Base-by-base conservation (phyloP, 1,140 invertebrate genomes). In the Pomacea maculata region DNA sequence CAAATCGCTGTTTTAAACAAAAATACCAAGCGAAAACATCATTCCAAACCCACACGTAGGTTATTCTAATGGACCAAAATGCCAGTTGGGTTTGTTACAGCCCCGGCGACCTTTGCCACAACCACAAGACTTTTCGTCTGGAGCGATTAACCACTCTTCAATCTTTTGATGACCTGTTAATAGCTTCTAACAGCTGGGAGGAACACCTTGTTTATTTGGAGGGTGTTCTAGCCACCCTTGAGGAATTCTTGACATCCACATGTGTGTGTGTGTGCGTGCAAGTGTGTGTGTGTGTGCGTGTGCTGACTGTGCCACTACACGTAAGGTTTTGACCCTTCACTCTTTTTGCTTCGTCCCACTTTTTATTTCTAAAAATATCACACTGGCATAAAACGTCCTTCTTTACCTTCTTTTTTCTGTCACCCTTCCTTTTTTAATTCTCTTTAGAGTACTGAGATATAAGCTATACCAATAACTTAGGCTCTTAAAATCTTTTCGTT, bases 61-160 rank as follows among this genome's bases (percentile, higher is more conserved):
- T 61, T 80, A 11, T 83, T 78, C 55, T 19, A 82, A 61, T 87
- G 85, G 72, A 67, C n/a, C 8, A 25, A 25, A 7, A 83, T 83
- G 82, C 86, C 85, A 34, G 86, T 86, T 80, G 86, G 86, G 1
- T 25, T 87, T 21, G 80, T 81, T 5, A 83, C 79, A 25, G 52
- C 81, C 6, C 75, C 73, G 21, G 85, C 85, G 9, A 76, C 80
- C 0, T 84, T 85, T 55, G 57, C 17, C 52, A 55, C 80, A 21
- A 11, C 83, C 52, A 85, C 86, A 83, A 52, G 85, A 34, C 78
- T 78, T 21, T 19, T 83, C 80, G 9, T 14, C 57, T 61, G 11
- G 8, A 61, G 57, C 57, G 57, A 11, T 8, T 14, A 0, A 0
- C 57, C 14, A 54, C 54, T 4, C 55, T 11, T 9, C 75, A 80